Evolutionary conservation across 2,797 vertebrate genomes (phyloP), one percentile per base, ranked within the genome.

Genomic region (Pseudochirops cupreus): DNA sequence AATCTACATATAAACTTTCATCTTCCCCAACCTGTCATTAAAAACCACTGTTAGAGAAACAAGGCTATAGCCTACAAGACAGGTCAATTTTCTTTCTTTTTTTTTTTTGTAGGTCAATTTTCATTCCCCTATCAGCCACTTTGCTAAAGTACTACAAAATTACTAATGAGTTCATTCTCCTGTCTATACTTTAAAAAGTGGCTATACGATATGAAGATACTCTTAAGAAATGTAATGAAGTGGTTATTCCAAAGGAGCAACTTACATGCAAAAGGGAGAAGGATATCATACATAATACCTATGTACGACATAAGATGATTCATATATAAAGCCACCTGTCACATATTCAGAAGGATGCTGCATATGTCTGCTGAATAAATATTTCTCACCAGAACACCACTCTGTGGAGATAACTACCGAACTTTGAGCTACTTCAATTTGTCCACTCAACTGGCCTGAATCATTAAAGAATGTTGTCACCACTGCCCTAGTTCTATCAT

Each of bases 361-460:
- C 74, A 93, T 26, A 33, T 94, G 46, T 96, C 90, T 94, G 89
- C 58, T 97, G 91, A 96, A 93, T 54, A 95, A 97, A 91, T 90
- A 95, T 92, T 97, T 96, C 97, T 95, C 96, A 96, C 53, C 53
- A 50, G 93, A 53, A 96, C 90, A 94, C 91, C 91, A 91, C 67
- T 97, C 95, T 97, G 94, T 97, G 54, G 56, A 95, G 93, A 96
- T 96, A 97, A 95, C 91, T 95, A 96, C 90, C 96, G 96, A 97
- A 95, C 97, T 97, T 93, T 97, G 95, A 52, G 94, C 94, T 96
- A 95, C 91, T 96, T 97, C 95, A 53, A 96, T 11, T 10, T 94
- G 82, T 96, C 95, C 96, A 96, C 95, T 98, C 97, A 93, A 95
- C 96, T 96, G 90, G 94, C 94, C 97, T 94, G 95, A 98, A 95